Base-by-base conservation (phyloP, 2,797 vertebrate genomes). In the Heterohyrax brucei region DNA sequence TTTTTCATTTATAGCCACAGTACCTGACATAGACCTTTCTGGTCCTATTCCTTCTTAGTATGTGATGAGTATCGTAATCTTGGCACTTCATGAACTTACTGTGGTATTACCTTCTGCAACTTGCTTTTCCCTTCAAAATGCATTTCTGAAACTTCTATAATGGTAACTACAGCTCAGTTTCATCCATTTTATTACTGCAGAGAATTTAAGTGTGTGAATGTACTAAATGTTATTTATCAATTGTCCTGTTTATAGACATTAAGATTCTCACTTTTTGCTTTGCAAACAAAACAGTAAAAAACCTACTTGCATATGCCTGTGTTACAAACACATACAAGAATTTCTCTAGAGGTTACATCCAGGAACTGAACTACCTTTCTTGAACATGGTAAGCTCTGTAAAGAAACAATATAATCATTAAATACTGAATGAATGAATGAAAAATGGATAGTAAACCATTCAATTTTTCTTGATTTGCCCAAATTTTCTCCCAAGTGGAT, bases 351-450 rank as follows among this genome's bases (percentile, higher is more conserved):
- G 28, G 44, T 83, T 50, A 79, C 6, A 39, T 44, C 66, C 66
- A 84, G 56, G 10, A 80, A 94, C 4, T 46, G 62, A 94, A 89
- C 14, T 68, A 48, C 5, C 56, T 88, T 80, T 87, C 24, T 61
- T 89, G 66, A 61, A 80, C 75, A 9, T 7, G 66, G 19, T 50
- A 80, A 7, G 13, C 79, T 59, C 28, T 19, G 28, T 77, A 28
- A 81, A 81, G 5, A 30, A 33, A 79, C 8, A 83, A 7, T 44
- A 1, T 70, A 89, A 24, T 87, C 72, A 62, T 82, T 72, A 86
- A 85, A 30, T 76, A 56, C 75, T 75, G 85, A 75, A 16, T 73
- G 33, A 89, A 77, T 87, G 46, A 90, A 94, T 85, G 28, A 86
- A 89, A 81, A 81, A 19, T 64, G 8, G 16, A 39, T 12, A 72